Evolutionary conservation across 2,797 vertebrate genomes (phyloP), one percentile per base, ranked within the genome.

Genomic region (Nasua narica): DNA sequence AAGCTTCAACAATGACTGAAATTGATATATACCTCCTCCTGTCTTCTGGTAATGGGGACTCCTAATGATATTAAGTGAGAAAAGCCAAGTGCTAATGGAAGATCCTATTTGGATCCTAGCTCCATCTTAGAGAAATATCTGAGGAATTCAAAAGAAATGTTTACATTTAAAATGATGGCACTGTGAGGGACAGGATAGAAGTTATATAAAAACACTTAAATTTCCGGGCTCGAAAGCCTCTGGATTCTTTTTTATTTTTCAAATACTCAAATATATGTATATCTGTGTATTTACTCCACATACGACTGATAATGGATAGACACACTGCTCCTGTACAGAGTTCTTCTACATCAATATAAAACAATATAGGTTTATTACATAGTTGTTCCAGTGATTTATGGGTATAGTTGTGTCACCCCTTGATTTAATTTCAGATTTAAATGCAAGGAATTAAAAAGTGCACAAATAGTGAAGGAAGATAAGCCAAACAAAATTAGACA

Each of bases 381-480:
- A 90, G 15, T 23, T 72, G 40, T 40, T 4, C 14, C 25, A 81
- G n/a, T 35, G 37, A 50, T 56, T 54, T 50, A 65, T 52, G 25
- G 25, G 1, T 16, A 7, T 50, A 74, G 18, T 5, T 90, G 11
- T 90, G 19, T 48, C 87, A 94, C 35, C 10, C n/a, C 21, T 27
- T 84, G 62, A 76, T 52, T 85, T 96, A 74, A 78, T 87, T 92
- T 92, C 46, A 90, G 19, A 79, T 56, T 65, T 94, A 92, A 83
- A 83, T 95, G 13, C 35, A 91, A 9, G 1, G 19, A 48, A 91
- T 91, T 77, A 58, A 50, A 37, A 84, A 87, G 2, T 72, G 5
- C 23, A 52, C 87, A 89, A 84, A 67, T 16, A 86, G 19, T 82
- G 46, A 87, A 84, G 16, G 11, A 74, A 72, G 27, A 43, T 67